phyloP scores from a whole-genome alignment of 2,888 invertebrate species.

The Timema cristinae region DNA sequence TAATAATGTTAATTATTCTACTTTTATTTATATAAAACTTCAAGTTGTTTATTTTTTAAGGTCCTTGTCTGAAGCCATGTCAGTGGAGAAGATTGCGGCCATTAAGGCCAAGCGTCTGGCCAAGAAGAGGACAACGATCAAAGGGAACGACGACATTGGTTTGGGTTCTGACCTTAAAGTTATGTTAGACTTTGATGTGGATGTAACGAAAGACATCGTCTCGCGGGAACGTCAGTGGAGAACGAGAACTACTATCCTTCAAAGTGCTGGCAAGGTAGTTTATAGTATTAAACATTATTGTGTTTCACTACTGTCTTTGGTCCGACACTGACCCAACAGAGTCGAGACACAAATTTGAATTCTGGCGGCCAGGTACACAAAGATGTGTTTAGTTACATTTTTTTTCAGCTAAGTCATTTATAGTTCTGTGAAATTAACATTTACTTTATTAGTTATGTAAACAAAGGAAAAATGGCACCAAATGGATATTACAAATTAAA shows the following conservation, averaged over 20 bases:
- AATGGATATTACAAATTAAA: too few species aligned
- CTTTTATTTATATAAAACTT: not conserved
- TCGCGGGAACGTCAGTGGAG: slow-evolving; percentile 96
- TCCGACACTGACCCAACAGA: too few species aligned
- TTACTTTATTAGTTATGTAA: too few species aligned
- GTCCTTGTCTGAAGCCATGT: slow-evolving; percentile 95
- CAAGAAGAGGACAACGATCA: slow-evolving; percentile 94
- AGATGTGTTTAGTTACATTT: too few species aligned
- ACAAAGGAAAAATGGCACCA: too few species aligned
- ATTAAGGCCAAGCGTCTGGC: slow-evolving; percentile 97
- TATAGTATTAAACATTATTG: slow-evolving; percentile 13
- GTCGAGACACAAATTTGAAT: too few species aligned
- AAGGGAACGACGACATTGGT: slow-evolving; percentile 86
- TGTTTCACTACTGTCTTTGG: too few species aligned
- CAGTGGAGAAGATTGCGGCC: slow-evolving; percentile 96
- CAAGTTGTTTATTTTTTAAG: slow-evolving; percentile 46
- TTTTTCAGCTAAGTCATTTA: too few species aligned
- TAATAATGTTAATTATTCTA: too few species aligned
- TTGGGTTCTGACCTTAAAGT: slow-evolving; percentile 77
- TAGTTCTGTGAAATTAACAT: too few species aligned
- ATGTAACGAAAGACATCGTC: slow-evolving; percentile 95
- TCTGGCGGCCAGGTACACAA: too few species aligned
- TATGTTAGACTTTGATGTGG: slow-evolving; percentile 90
- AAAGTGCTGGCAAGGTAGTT: slow-evolving; percentile 85
- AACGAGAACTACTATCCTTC: slow-evolving; percentile 90